Evolutionary conservation across 2,113 vertebrate genomes (phyloP), one percentile per base, ranked within the genome.

Genomic region (Cyprinus carpio): DNA sequence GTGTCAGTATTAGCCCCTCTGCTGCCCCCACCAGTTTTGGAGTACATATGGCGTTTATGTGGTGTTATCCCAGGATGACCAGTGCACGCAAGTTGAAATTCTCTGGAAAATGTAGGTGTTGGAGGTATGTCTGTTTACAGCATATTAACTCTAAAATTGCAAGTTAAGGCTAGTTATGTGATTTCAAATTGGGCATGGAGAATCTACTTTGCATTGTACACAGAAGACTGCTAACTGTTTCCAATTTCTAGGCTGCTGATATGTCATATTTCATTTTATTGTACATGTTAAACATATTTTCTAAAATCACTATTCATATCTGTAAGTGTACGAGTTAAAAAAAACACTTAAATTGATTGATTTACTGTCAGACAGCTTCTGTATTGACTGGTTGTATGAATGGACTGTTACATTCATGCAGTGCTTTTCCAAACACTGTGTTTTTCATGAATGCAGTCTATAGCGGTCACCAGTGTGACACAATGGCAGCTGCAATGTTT

Each of bases 381-480:
- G 31, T 78, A 40, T 78, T n/a, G 76, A 60, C 76, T 23, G 49
- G 8, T 25, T 77, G 8, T 54, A 51, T 58, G 51, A 56, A 77
- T 31, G 16, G 56, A 51, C 51, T 7, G 29, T 58, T 7, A 16
- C 54, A 60, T 60, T 78, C 76, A 60, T 40, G 76, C 54, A 60
- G 76, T 31, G 75, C 75, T 77, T 56, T 4, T 56, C 46, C 29
- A 77, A 56, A 77, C 18, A 18, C 29, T 34, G 49, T 77, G 49
- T 76, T 76, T 77, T 77, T 58, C 51, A 37, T 2, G 15, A 51
- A 6, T 4, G 34, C 4, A 34, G 31, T 60, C 23, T 40, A 11
- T 40, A 62, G 20, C 12, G 7, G 11, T 56, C 49, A 77, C 49
- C 75, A 31, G 10, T 1, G 20, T 31, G 29, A 77, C 49, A 77